Base-by-base conservation (phyloP, 2,888 invertebrate genomes). In the Drosophila monieri region DNA sequence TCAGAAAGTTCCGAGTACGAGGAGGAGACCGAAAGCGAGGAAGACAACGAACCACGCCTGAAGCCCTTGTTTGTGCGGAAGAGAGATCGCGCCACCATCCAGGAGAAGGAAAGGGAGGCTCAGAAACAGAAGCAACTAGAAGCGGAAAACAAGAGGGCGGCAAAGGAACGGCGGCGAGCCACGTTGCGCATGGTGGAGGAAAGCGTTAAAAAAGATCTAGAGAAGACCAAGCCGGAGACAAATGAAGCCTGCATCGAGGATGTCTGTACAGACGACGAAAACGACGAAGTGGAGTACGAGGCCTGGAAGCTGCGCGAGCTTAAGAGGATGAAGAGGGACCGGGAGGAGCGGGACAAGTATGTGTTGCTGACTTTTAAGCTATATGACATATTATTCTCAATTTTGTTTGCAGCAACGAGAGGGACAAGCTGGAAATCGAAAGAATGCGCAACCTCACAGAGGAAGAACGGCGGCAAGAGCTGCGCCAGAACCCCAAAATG, bases 221-320 rank as follows among this genome's bases (percentile, higher is more conserved):
- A 92, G 48, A 94, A 93, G 87, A 90, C 92, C 41, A 93, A 93
- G 91, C 93, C 93, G 61, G 94, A 96, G 88, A 94, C 94, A 71
- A 94, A 95, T 81, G 95, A 96, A 91, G 95, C 96, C 2, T 94
- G 95, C 79, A 93, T 97, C 4, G 95, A 96, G 74, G 96, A 97
- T 89, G 96, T 98, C 1, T 96, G 96, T 88, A 98, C 97, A 0
- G 98, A 98, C 77, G 98, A 98, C 90, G 99, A 99, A 89, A 98
- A 98, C 88, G 98, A 98, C 85, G 98, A 99, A 90, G 94, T 98
- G 8, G 98, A 98, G 88, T 99, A 99, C 87, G 99, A 99, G 91
- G 95, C 97, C 0, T 99, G 99, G 99, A 99, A 99, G 92, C 92
- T 99, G 30, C 93, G 99, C 18, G 99, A 99, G 92, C 93, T 99